Conservation (phyloP, 2,797 vertebrate species). For the Rhabdophis nuchalis region DNA sequence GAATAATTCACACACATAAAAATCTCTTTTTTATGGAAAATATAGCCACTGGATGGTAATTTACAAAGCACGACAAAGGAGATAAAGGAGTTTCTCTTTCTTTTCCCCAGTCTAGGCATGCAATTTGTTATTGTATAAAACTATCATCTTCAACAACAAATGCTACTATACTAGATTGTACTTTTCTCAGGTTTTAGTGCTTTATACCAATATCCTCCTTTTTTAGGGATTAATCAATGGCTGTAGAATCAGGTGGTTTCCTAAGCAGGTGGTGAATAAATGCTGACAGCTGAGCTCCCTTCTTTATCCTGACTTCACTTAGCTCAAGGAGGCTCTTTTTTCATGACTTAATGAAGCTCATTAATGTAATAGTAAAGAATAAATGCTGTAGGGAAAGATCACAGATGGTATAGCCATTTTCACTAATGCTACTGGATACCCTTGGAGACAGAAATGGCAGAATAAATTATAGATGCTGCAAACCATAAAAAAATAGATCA, state of each 20-base stretch:
- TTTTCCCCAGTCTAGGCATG: background rate
- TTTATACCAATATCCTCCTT: background rate
- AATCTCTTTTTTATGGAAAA: background rate
- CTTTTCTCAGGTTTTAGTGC: background rate
- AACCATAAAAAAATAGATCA: background rate
- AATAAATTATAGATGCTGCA: background rate
- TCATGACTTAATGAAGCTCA: background rate
- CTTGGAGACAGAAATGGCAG: background rate
- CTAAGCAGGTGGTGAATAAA: background rate
- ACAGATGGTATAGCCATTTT: background rate
- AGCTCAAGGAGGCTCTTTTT: background rate
- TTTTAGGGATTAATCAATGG: background rate
- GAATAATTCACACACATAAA: background rate
- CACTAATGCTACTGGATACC: background rate
- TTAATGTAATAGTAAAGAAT: background rate
- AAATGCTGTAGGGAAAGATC: background rate
- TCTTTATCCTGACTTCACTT: background rate
- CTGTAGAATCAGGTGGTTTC: background rate
- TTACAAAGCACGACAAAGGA: background rate
- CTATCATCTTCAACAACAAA: background rate
- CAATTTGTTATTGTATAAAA: background rate
- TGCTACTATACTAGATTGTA: background rate
- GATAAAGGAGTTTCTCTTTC: background rate
- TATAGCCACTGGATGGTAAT: background rate
- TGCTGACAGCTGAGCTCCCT: background rate